A percentile compares a stretch with the other conserved stretches of the same genome.
Conservation (phyloP, 1,140 invertebrate species). For the Zaprionus lachaisei region DNA sequence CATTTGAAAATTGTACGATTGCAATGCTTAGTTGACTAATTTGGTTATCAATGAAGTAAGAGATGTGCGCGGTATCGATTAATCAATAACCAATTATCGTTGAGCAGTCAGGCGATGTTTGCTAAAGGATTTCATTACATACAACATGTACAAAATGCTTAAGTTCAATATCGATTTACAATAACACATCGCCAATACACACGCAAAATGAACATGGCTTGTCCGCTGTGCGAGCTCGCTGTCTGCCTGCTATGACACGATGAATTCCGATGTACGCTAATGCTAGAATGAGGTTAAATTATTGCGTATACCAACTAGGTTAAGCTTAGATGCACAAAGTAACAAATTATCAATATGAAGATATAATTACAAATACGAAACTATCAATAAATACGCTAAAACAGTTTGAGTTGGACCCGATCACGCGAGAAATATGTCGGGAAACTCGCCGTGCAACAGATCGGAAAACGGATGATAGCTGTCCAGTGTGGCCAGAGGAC, state of each 20-base stretch:
- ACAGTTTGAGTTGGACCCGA: constrained; percentile 14
- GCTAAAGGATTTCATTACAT: no score
- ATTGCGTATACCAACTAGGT: constrained; percentile 50
- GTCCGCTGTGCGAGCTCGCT: constrained; percentile 30
- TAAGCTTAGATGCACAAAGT: constrained; percentile 62
- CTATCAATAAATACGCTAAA: constrained; percentile 43
- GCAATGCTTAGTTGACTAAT: constrained; percentile 71
- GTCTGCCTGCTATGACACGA: constrained; percentile 69
- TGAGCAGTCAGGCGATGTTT: background rate
- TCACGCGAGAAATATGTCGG: constrained; percentile 81
- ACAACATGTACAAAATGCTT: background rate
- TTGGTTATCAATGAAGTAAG: constrained; percentile 35
- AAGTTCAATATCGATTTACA: background rate
- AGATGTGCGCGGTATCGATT: constrained; percentile 5
- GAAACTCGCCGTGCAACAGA: constrained; percentile 69
- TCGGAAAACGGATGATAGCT: constrained; percentile 72
- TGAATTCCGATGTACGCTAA: constrained; percentile 64
- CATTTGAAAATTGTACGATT: constrained; percentile 25
- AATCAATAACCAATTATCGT: background rate
- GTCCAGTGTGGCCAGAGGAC: constrained; percentile 71
- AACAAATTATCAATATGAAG: constrained; percentile 31
- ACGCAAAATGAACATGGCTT: constrained; percentile 42
- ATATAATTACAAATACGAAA: constrained; percentile 25
- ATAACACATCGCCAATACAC: background rate
- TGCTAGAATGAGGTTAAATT: constrained; percentile 56